Evolutionary conservation across 2,113 vertebrate genomes (phyloP).

Genomic region (Meles meles): DNA sequence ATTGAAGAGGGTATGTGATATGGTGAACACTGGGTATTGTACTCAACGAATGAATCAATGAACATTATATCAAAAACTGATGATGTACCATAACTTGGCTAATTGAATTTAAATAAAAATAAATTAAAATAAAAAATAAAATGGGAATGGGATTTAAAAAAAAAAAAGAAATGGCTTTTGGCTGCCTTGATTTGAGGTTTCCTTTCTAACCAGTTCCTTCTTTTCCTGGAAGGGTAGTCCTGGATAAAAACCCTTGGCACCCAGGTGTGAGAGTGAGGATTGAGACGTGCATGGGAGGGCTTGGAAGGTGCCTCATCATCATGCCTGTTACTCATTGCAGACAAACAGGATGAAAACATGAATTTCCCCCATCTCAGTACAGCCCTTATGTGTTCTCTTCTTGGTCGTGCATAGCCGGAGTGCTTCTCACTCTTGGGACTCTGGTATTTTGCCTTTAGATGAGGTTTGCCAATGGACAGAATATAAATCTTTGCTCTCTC

Average conservation of each 20-base stretch:
- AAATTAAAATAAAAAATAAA: too few species aligned
- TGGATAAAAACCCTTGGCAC: not conserved
- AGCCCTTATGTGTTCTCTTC: not conserved
- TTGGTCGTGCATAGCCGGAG: too few species aligned
- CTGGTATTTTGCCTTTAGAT: not conserved
- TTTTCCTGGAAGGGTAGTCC: not conserved
- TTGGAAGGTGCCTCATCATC: too few species aligned
- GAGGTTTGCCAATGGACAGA: not conserved
- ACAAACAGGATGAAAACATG: not conserved
- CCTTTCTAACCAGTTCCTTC: not conserved
- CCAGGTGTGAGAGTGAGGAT: not conserved
- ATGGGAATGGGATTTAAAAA: too few species aligned
- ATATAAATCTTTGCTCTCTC: not conserved
- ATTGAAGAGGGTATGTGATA: too few species aligned
- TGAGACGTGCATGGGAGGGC: too few species aligned
- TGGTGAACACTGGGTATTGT: too few species aligned
- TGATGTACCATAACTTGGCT: too few species aligned
- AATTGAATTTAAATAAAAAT: too few species aligned
- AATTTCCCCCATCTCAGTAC: fast-evolving
- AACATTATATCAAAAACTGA: too few species aligned
- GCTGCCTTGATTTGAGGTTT: not conserved
- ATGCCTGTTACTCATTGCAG: not conserved
- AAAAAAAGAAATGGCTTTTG: not conserved
- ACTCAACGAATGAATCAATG: too few species aligned
- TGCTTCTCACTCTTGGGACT: too few species aligned